These are phyloP conservation scores for Stegastes partitus DNA, from an alignment of 2,113 vertebrate genomes.

Conservation along the genomic window DNA sequence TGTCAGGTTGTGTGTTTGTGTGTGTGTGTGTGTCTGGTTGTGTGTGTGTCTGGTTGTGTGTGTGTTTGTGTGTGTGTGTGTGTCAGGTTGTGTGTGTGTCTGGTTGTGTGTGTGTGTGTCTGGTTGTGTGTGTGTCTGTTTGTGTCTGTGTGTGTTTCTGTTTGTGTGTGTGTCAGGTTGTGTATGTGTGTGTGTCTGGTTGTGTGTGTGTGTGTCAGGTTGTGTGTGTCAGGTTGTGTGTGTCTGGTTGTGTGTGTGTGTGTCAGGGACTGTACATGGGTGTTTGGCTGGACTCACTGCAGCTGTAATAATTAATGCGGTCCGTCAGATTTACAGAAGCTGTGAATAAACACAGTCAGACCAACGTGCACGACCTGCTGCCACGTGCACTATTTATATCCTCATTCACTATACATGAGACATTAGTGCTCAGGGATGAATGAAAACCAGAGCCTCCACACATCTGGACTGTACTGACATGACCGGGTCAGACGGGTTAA, in stretches of 20 bases:
- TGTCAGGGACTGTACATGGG: conserved; percentile 23
- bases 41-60: no score
- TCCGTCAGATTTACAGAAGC: conserved; percentile 45
- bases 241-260: no score
- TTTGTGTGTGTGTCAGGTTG: background rate
- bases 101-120: no score
- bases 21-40: no score
- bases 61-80: conserved; percentile 27
- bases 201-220: no score
- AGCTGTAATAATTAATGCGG: conserved; percentile 77
- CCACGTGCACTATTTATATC: conserved; percentile 78
- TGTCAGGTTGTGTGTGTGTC: no score
- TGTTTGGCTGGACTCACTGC: conserved; percentile 53
- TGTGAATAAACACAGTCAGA: conserved; percentile 42
- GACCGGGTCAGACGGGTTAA: conserved; percentile 73
- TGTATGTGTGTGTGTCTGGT: no score
- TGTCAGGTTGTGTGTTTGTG: no score
- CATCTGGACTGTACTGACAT: conserved; percentile 55
- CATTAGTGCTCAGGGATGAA: conserved; percentile 72
- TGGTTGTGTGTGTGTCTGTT: no score
- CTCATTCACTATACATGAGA: conserved; percentile 80
- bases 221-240: no score
- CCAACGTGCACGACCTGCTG: background rate
- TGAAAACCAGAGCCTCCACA: conserved; percentile 63
- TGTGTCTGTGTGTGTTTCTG: background rate